Percentiles rank a stretch among this genome's conserved stretches.
phyloP scores from a whole-genome alignment of 2,113 vertebrate species.

The Cisticola juncidis region DNA sequence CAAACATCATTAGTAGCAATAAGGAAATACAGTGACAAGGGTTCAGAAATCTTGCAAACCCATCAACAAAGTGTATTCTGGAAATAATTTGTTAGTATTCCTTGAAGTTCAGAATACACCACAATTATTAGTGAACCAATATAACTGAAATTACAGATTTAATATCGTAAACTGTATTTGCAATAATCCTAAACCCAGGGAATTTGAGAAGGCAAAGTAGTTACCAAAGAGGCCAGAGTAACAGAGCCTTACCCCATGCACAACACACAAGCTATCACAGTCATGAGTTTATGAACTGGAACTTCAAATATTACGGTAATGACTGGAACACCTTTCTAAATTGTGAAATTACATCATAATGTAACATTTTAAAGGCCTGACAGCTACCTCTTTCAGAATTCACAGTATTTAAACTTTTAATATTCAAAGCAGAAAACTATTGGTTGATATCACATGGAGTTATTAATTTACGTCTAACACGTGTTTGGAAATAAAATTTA shows the following conservation, averaged over 20 bases:
- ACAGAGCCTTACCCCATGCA: not conserved
- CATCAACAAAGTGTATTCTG: not conserved
- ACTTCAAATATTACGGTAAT: not conserved
- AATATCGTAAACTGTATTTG: not conserved
- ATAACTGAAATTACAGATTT: not conserved
- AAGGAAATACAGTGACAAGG: not conserved
- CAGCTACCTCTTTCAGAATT: not conserved
- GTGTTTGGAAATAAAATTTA: not conserved
- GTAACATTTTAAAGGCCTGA: not conserved
- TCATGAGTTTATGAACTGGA: not conserved
- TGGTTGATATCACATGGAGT: not conserved
- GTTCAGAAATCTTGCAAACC: not conserved
- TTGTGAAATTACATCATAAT: not conserved
- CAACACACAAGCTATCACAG: not conserved
- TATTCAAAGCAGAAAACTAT: not conserved
- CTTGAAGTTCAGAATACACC: not conserved
- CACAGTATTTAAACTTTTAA: not conserved
- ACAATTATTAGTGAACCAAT: not conserved
- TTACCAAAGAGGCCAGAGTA: not conserved
- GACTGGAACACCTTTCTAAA: not conserved
- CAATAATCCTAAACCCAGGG: not conserved
- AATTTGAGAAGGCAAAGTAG: not conserved
- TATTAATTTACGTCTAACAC: not conserved
- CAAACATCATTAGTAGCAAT: not conserved
- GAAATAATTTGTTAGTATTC: not conserved